Base-by-base conservation (phyloP, 2,888 invertebrate genomes). In the Caenorhabditis zanzibari region DNA sequence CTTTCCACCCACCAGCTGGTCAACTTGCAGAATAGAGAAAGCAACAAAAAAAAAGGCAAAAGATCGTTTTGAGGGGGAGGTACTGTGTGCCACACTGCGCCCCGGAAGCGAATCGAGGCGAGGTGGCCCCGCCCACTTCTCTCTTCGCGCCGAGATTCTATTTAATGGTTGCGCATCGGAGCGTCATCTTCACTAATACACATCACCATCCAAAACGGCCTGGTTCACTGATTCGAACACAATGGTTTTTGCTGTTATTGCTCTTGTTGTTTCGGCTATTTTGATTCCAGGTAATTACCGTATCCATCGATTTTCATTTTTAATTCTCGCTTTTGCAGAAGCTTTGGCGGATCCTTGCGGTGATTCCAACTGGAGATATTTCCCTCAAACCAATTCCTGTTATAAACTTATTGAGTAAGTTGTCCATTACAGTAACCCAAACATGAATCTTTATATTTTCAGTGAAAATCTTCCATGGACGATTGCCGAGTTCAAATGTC, bases 401-500 rank as follows among this genome's bases (percentile, higher is more conserved):
- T 91, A 91, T 81, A 89, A 89, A 52, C 87, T 90, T 12, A 87
- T 88, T 82, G 71, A 84, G 79, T 85, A 82, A 63, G 81, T 75
- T 59, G 1, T 0, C 10, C n/a, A 4, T 7, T 19, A 63, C 61
- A 63, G 63, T 28, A 63, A 44, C 28, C 63, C 44, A n/a, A n/a
- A 38, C 38, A 38, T 38, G 38, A 38, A 10, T 38, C 38, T 12
- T 38, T 38, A 6, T n/a, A n/a, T 19, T 77, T 89, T 84, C 76
- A 75, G 82, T 58, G 87, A 86, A 52, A 81, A 87, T 47, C 83
- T 88, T 38, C 87, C 88, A 66, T 91, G 90, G 90, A 89, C 89
- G 47, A 86, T 90, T 19, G 88, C 89, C 41, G 90, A 90, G 74
- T 90, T 91, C 86, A 89, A 90, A 56, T 91, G 91, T 75, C 86